Conservation (phyloP, 1,140 invertebrate genomes). For the Megalopta genalis region DNA sequence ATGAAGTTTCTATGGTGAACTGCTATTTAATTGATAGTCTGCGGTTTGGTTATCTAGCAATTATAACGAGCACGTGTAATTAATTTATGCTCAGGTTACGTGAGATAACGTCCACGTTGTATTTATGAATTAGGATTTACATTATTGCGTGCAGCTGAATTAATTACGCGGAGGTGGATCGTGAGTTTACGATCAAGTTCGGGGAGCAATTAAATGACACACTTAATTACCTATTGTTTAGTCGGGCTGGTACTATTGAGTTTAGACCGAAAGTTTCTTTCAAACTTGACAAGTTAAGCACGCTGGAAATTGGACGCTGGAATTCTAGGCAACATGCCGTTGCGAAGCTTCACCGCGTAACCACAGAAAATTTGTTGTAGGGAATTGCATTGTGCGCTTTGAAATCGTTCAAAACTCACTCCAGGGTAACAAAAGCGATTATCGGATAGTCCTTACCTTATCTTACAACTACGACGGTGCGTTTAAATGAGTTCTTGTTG, state of each 20-base stretch:
- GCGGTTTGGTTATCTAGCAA: neutral
- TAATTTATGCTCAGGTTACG: conserved; percentile 20
- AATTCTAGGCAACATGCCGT: neutral
- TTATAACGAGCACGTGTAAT: conserved; percentile 26
- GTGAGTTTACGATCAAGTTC: neutral
- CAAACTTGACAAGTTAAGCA: neutral
- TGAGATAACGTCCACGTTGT: conserved; percentile 28
- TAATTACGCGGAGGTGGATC: conserved; percentile 5
- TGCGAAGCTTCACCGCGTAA: neutral
- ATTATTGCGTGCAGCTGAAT: conserved; percentile 27
- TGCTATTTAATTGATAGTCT: conserved; percentile 4
- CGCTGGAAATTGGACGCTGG: neutral
- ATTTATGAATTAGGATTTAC: conserved; percentile 46
- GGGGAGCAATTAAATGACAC: conserved; percentile 29
- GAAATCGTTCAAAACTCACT: no score
- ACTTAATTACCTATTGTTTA: conserved; percentile 24
- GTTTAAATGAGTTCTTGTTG: no score
- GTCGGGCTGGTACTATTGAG: neutral
- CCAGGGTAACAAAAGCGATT: no score
- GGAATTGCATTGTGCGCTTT: neutral
- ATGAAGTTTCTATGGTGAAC: no score
- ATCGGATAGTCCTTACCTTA: no score
- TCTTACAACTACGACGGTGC: no score
- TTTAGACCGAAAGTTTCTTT: neutral
- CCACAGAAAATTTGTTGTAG: conserved; percentile 17